Evolutionary conservation across 1,140 invertebrate genomes (phyloP).

Genomic region (Drosophila azteca): DNA sequence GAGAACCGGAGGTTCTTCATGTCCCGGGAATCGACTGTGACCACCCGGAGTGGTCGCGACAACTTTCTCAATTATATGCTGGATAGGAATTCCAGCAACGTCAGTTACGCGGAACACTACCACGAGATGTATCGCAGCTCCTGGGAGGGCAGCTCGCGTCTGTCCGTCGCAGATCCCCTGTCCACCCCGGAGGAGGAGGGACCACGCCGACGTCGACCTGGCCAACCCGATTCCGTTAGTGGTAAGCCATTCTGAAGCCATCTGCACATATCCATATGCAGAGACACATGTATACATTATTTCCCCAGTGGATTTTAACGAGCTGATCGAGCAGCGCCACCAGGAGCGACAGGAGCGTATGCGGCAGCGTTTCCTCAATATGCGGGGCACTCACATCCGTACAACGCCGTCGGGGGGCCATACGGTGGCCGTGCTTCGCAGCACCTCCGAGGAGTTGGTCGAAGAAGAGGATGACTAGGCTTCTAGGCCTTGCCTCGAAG

Average conservation of each 20-base stretch:
- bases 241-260: constrained; percentile 8
- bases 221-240: constrained; percentile 7
- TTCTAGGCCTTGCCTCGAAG: no score
- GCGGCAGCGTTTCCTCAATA: constrained; percentile 55
- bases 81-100: constrained; percentile 3
- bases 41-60: not conserved
- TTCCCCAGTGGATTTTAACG: constrained; percentile 51
- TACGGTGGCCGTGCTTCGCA: constrained; percentile 50
- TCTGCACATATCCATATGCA: not conserved
- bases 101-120: not conserved
- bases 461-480: not conserved
- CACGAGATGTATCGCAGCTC: not conserved
- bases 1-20: not conserved
- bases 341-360: constrained; percentile 55
- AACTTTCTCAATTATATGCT: not conserved
- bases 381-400: constrained; percentile 38
- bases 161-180: not conserved
- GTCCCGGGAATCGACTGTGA: not conserved
- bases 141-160: not conserved
- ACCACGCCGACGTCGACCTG: not conserved
- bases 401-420: constrained; percentile 33
- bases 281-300: not conserved
- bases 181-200: not conserved
- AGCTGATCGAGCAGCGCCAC: constrained; percentile 59
- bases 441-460: constrained; percentile 33